Conservation (phyloP, 1,140 invertebrate genomes). For the Drosophila seguyi region DNA sequence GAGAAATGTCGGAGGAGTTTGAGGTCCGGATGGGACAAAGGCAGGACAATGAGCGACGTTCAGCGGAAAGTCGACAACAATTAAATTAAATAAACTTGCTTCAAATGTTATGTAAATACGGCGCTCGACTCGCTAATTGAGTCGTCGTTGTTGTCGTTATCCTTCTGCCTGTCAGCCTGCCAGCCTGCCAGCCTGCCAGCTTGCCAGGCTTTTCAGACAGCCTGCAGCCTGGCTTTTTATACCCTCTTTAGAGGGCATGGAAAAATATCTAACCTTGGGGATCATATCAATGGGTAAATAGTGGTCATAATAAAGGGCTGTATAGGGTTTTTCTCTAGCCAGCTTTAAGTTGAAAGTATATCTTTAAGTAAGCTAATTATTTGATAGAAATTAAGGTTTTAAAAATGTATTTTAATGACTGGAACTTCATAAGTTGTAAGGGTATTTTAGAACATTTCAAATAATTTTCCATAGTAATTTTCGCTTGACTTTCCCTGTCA, state of each 20-base stretch:
- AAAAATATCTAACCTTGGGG: constrained; percentile 1
- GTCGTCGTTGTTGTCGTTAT: constrained; percentile 49
- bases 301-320: neutral
- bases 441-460: neutral
- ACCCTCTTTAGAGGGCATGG: neutral
- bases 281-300: neutral
- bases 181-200: neutral
- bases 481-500: constrained; percentile 14
- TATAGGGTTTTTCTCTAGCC: neutral
- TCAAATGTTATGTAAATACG: constrained; percentile 77
- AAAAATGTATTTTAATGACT: neutral
- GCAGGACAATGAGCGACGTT: constrained; percentile 21
- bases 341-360: neutral
- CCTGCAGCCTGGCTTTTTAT: neutral
- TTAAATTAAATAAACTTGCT: constrained; percentile 75
- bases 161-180: constrained; percentile 6
- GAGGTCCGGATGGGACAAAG: neutral
- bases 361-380: neutral
- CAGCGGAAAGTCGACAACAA: constrained; percentile 59
- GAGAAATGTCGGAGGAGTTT: constrained; percentile 10
- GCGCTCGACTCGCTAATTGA: constrained; percentile 65
- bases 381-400: too few relatives aligned
- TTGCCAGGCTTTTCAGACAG: neutral
- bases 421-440: neutral
- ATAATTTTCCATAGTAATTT: neutral